Evolutionary conservation across 2,888 invertebrate species (phyloP).

Genomic region (Nasonia oneida): DNA sequence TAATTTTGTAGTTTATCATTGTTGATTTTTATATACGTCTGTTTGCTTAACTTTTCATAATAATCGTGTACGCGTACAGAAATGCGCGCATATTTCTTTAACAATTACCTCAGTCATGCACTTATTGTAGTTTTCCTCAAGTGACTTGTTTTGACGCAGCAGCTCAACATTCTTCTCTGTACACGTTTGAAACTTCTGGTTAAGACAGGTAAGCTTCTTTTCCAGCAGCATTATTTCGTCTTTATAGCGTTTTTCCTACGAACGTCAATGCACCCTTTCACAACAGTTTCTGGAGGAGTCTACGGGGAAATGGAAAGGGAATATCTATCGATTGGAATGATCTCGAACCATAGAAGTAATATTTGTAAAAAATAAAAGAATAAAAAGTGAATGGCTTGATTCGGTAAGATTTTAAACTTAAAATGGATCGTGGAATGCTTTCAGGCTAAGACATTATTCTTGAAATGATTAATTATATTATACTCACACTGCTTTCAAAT

Average conservation of each 20-base stretch:
- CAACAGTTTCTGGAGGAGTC: conserved; percentile 4
- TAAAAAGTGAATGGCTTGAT: neutral
- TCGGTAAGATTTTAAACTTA: neutral
- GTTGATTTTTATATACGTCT: neutral
- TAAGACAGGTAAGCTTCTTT: conserved; percentile 60
- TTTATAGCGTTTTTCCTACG: conserved; percentile 64
- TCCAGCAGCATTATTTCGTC: conserved; percentile 66
- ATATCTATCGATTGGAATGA: conserved; percentile 12
- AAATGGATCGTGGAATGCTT: neutral
- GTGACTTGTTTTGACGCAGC: conserved; percentile 67
- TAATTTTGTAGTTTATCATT: conserved; percentile 8
- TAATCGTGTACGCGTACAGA: neutral
- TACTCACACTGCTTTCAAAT: conserved; percentile 65
- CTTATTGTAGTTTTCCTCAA: conserved; percentile 70
- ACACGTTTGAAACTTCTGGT: conserved; percentile 69
- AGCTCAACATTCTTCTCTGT: conserved; percentile 70
- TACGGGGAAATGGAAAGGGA: neutral
- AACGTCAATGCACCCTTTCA: conserved; percentile 39
- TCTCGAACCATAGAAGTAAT: neutral
- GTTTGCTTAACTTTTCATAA: no score
- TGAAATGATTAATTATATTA: neutral
- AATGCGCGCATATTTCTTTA: neutral
- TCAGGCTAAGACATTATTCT: neutral
- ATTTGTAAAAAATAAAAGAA: neutral
- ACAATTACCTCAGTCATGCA: conserved; percentile 69